These are phyloP conservation scores for Microcebus murinus DNA, from an alignment of 2,113 vertebrate species.

Conservation along the genomic window DNA sequence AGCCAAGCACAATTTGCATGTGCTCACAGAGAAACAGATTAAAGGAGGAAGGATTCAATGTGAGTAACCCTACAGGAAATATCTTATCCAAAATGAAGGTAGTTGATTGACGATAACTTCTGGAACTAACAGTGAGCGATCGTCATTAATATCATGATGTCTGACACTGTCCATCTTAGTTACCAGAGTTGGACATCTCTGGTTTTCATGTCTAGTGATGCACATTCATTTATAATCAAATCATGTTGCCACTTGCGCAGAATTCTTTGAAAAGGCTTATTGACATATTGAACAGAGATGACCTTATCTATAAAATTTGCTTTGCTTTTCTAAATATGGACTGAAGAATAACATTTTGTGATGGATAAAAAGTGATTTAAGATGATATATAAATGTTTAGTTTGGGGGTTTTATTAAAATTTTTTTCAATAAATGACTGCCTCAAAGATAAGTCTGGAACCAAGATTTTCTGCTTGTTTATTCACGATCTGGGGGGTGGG, in stretches of 20 bases:
- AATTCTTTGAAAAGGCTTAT: conserved; percentile 25
- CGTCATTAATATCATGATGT: not conserved
- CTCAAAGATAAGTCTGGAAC: not conserved
- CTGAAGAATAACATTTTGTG: conserved; percentile 24
- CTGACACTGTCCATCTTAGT: not conserved
- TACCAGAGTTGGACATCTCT: not conserved
- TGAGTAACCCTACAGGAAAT: conserved; percentile 26
- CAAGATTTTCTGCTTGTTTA: not conserved
- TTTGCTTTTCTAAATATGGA: conserved; percentile 34
- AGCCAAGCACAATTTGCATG: conserved; percentile 64
- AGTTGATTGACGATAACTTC: not conserved
- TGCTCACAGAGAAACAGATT: conserved; percentile 22
- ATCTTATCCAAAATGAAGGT: conserved; percentile 44
- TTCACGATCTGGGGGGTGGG: not conserved
- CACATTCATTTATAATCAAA: conserved; percentile 39
- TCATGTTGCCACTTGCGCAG: not conserved
- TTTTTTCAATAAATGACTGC: not conserved
- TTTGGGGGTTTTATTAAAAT: not conserved
- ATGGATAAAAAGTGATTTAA: conserved; percentile 32
- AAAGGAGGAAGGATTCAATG: conserved; percentile 33
- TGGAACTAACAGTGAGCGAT: not conserved
- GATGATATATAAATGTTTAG: not conserved
- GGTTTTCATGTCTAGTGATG: not conserved
- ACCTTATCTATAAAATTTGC: conserved; percentile 21
- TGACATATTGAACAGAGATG: not conserved